These are phyloP conservation scores for Synanthedon formicaeformis DNA, from an alignment of 2,888 invertebrate species.

Conservation along the genomic window DNA sequence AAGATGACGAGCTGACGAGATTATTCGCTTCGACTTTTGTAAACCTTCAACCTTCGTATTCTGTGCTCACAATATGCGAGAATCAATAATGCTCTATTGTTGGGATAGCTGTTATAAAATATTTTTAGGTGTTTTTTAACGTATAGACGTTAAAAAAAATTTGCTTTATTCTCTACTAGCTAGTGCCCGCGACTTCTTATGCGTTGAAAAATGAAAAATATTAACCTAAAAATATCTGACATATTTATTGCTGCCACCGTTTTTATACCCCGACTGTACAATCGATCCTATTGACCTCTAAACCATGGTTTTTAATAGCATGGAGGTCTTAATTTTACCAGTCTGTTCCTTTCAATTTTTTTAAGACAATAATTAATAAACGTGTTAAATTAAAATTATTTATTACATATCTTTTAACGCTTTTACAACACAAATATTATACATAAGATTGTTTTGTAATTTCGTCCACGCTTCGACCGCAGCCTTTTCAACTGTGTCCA, in stretches of 20 bases:
- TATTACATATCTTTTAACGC: constrained; percentile 75
- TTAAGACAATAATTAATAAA: too few species aligned
- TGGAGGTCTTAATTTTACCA: too few species aligned
- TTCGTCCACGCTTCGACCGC: constrained; percentile 75
- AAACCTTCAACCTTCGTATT: constrained; percentile 20
- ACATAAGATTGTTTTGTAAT: constrained; percentile 77
- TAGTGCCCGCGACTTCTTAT: too few species aligned
- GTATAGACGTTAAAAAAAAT: constrained; percentile 1
- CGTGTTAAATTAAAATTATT: constrained; percentile 4
- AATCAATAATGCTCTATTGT: constrained; percentile 43
- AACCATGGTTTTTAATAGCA: too few species aligned
- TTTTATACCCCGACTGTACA: too few species aligned
- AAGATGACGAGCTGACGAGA: constrained; percentile 9
- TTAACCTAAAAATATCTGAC: too few species aligned
- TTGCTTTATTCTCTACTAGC: too few species aligned
- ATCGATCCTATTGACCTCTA: too few species aligned
- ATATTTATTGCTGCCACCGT: too few species aligned
- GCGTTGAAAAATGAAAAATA: too few species aligned
- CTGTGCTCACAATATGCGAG: constrained; percentile 31
- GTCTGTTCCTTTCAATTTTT: too few species aligned
- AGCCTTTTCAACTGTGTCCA: constrained; percentile 70
- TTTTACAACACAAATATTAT: constrained; percentile 81
- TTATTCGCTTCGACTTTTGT: constrained; percentile 30
- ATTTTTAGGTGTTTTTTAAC: constrained; percentile 19
- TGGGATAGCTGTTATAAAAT: constrained; percentile 18